These are phyloP conservation scores for Eclectus roratus DNA, from an alignment of 2,113 vertebrate species.

Conservation along the genomic window DNA sequence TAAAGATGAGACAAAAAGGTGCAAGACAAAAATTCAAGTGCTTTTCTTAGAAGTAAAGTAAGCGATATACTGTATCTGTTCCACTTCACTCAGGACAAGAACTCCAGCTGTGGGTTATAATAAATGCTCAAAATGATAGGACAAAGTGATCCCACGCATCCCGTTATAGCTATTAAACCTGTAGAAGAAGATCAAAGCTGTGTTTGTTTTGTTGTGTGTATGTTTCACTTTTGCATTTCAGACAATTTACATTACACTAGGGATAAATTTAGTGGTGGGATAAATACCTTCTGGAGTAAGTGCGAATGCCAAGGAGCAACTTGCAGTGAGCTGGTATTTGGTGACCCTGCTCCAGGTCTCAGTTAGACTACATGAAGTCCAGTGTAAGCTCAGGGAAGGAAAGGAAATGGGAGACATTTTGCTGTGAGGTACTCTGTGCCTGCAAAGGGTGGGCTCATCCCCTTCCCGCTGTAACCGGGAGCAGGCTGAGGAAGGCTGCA, in stretches of 20 bases:
- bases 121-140: neutral
- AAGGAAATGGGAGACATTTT: neutral
- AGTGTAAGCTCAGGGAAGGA: neutral
- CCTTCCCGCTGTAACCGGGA: fast-evolving
- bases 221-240: neutral
- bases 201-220: neutral
- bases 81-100: neutral
- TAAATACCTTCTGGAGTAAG: neutral
- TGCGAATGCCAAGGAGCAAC: neutral
- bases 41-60: neutral
- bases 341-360: neutral
- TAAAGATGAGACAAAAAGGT: neutral
- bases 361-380: neutral
- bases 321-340: neutral
- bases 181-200: neutral
- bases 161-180: neutral
- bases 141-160: neutral
- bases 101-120: neutral
- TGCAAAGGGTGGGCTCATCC: neutral
- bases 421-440: neutral
- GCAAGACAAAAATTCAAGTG: neutral
- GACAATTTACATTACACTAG: neutral
- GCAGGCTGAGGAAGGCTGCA: neutral
- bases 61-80: neutral
- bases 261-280: neutral